Evolutionary conservation across 2,113 vertebrate genomes (phyloP).

Genomic region (Toxotes jaculatrix): DNA sequence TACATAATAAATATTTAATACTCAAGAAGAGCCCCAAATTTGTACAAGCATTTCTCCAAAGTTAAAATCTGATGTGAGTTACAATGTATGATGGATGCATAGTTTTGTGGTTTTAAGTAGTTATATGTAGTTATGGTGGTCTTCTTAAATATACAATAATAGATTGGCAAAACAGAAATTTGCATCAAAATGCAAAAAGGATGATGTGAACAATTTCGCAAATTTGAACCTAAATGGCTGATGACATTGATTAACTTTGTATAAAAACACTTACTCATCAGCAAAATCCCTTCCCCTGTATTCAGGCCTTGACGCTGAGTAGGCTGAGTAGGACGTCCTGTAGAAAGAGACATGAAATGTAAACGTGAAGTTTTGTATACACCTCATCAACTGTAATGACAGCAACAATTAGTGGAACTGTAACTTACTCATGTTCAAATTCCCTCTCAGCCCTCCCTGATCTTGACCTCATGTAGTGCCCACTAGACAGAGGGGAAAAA

Average conservation of each 20-base stretch:
- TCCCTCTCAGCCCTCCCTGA: constrained; percentile 57
- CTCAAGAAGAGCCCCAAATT: too few species aligned
- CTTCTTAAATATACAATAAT: neutral
- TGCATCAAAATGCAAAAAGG: neutral
- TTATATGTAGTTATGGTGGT: too few species aligned
- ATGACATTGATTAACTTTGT: neutral
- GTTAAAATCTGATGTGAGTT: too few species aligned
- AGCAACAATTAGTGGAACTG: neutral
- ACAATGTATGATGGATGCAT: too few species aligned
- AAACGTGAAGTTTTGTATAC: neutral
- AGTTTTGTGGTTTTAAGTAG: too few species aligned
- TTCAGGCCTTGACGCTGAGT: constrained; percentile 40
- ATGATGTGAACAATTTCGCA: neutral
- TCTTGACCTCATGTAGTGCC: constrained; percentile 59
- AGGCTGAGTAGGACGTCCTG: constrained; percentile 57
- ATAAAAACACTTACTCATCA: constrained; percentile 69
- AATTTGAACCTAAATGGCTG: neutral
- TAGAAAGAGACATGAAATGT: constrained; percentile 3
- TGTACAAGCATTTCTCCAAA: too few species aligned
- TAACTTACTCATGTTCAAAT: constrained; percentile 59
- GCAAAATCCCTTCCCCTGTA: constrained; percentile 53
- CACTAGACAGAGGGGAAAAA: constrained; percentile 30
- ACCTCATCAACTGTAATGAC: neutral
- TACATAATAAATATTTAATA: neutral
- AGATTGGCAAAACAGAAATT: neutral